A percentile compares a stretch with the other conserved stretches of the same genome.
These are phyloP conservation scores for Frieseomelitta varia DNA, from an alignment of 1,140 invertebrate species.

Conservation along the genomic window DNA sequence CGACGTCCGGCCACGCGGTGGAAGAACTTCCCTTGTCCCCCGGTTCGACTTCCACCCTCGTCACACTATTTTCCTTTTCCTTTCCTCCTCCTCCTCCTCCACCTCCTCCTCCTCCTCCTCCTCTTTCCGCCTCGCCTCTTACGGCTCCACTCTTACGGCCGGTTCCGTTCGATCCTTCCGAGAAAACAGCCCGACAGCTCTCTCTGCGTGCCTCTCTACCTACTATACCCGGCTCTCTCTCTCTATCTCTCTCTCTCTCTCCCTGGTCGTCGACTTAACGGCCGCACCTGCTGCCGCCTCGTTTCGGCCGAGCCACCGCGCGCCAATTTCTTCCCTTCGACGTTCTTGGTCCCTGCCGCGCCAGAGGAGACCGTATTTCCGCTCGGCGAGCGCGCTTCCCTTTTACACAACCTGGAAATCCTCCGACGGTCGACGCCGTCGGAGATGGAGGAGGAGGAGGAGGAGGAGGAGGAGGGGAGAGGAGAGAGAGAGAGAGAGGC, in stretches of 20 bases:
- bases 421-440: not conserved
- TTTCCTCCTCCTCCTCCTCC: not conserved
- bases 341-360: constrained; percentile 7
- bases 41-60: not conserved
- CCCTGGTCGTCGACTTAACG: constrained; percentile 55
- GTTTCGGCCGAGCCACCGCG: constrained; percentile 38
- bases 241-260: constrained; percentile 1
- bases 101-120: no score
- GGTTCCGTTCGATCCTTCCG: constrained; percentile 30
- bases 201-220: constrained; percentile 7
- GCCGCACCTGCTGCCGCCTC: constrained; percentile 53
- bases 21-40: not conserved
- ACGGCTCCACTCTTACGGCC: no score
- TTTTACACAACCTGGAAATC: constrained; percentile 35
- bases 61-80: not conserved
- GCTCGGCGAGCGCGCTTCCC: constrained; percentile 38
- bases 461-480: not conserved
- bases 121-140: not conserved
- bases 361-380: constrained; percentile 44
- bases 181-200: constrained; percentile 23
- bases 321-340: constrained; percentile 49
- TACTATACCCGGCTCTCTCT: not conserved
- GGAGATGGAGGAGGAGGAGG: no score
- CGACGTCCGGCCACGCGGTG: not conserved
- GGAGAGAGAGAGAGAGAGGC: not conserved